Conservation (phyloP, 2,888 invertebrate species). For the Drymonia ruficornis region DNA sequence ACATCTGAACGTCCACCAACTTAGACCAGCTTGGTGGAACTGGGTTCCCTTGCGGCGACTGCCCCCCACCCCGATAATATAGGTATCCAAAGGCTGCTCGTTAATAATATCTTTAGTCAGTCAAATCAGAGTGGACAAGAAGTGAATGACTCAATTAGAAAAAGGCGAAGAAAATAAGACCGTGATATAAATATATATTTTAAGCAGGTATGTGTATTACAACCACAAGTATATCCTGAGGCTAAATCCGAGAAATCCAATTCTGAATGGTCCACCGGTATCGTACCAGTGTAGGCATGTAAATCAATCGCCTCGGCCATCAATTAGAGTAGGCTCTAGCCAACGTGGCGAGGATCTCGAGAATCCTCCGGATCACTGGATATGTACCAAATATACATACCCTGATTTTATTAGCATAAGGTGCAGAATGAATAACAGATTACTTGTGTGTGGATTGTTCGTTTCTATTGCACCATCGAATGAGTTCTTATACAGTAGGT, state of each 20-base stretch:
- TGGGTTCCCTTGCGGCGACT: too few species aligned
- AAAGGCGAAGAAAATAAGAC: too few species aligned
- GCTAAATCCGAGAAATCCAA: neutral
- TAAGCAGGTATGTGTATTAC: neutral
- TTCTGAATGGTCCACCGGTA: neutral
- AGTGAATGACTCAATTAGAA: too few species aligned
- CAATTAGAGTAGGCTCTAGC: conserved; percentile 3
- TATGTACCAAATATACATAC: neutral
- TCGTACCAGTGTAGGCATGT: conserved; percentile 14
- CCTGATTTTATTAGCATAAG: neutral
- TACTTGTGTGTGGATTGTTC: neutral
- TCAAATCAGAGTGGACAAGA: too few species aligned
- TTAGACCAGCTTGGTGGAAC: too few species aligned
- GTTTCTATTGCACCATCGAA: too few species aligned
- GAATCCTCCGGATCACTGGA: neutral
- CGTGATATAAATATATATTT: neutral
- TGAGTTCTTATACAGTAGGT: too few species aligned
- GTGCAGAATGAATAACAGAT: neutral
- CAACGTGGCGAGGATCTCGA: neutral
- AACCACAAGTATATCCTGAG: neutral
- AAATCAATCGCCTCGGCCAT: conserved; percentile 9
- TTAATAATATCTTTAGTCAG: too few species aligned
- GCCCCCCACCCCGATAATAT: too few species aligned
- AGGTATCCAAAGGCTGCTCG: too few species aligned
- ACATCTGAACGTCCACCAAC: too few species aligned